phyloP scores from a whole-genome alignment of 1,140 invertebrate genomes.

The Formica exsecta region DNA sequence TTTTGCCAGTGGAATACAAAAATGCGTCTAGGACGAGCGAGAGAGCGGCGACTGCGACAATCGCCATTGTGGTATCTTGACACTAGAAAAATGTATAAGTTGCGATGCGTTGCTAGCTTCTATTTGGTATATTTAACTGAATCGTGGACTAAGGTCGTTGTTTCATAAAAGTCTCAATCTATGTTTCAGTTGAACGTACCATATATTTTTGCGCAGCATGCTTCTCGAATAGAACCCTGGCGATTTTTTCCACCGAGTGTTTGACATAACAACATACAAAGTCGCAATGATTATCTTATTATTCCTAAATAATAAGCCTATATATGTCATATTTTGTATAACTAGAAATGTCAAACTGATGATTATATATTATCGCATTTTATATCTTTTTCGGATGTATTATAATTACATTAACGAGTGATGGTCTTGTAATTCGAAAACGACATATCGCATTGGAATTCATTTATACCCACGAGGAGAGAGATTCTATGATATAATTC shows the following conservation, averaged over 20 bases:
- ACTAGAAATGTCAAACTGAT: background rate
- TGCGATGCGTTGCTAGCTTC: slow-evolving; percentile 6
- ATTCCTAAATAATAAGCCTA: background rate
- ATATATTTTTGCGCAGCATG: background rate
- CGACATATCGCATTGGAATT: slow-evolving; percentile 38
- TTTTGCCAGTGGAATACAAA: slow-evolving; percentile 10
- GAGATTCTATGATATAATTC: slow-evolving; percentile 55
- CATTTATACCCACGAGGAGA: slow-evolving; percentile 22
- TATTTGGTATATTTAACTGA: background rate
- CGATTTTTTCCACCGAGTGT: background rate
- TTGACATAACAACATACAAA: background rate
- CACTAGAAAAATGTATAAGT: background rate
- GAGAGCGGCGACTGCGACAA: background rate
- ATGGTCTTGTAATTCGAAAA: background rate
- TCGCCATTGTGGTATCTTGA: slow-evolving; percentile 17
- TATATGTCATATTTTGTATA: background rate
- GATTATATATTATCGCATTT: background rate
- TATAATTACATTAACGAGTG: background rate
- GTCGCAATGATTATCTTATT: background rate
- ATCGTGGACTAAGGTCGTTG: too few species aligned
- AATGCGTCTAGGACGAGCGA: slow-evolving; percentile 20
- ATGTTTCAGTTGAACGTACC: too few species aligned
- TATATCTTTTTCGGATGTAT: background rate
- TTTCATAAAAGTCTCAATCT: too few species aligned
- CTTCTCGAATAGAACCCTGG: background rate